These are phyloP conservation scores for Bos taurus DNA, from an alignment of 2,113 vertebrate species.

Conservation along the genomic window ARS-UCD2.0 NC_037348.1:21394501-21395000, in stretches of 20 bases:
- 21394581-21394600: not conserved
- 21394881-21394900: conserved; percentile 46
- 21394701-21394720: not conserved
- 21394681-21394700: not conserved
- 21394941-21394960: conserved; percentile 54
- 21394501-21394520: not conserved
- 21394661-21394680: not conserved
- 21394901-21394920: conserved; percentile 65
- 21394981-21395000: conserved; percentile 30
- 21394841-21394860: not conserved
- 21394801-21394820: not conserved
- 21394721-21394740: not conserved
- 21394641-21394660: not conserved
- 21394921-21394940: conserved; percentile 67
- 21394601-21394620: not conserved
- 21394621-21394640: not conserved
- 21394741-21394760: not conserved
- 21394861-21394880: not conserved
- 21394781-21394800: not conserved
- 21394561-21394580: not conserved
- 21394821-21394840: not conserved
- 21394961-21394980: conserved; percentile 30
- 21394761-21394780: not conserved
- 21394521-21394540: not conserved
- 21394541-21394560: not conserved